These are phyloP conservation scores for Xenopus borealis DNA, from an alignment of 2,113 vertebrate genomes.

Conservation along the genomic window DNA sequence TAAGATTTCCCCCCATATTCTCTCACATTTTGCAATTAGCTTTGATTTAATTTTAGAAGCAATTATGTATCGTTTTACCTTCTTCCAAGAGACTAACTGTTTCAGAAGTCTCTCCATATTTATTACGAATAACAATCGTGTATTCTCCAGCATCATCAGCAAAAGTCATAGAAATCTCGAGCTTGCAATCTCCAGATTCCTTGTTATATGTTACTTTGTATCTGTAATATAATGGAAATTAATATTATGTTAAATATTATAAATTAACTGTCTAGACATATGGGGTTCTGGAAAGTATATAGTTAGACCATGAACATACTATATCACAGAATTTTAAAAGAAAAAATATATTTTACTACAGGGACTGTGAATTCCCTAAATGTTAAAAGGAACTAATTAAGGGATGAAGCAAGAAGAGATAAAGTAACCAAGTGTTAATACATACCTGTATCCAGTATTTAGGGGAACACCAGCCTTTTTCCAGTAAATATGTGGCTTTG, in stretches of 20 bases:
- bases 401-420: too few species aligned
- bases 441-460: conserved; percentile 92
- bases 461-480: conserved; percentile 91
- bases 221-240: conserved; percentile 59
- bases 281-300: too few species aligned
- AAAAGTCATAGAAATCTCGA: conserved; percentile 98
- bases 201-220: conserved; percentile 90
- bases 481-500: conserved; percentile 92
- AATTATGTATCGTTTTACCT: conserved; percentile 63
- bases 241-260: too few species aligned
- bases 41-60: neutral
- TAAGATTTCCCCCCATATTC: too few species aligned
- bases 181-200: conserved; percentile 85
- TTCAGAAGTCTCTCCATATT: conserved; percentile 84
- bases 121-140: conserved; percentile 81
- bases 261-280: too few species aligned
- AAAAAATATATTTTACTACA: too few species aligned
- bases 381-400: too few species aligned
- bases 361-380: too few species aligned
- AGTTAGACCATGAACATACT: too few species aligned
- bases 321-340: too few species aligned
- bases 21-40: too few species aligned
- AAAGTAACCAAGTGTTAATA: neutral
- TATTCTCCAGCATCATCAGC: conserved; percentile 97
- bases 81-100: conserved; percentile 85